phyloP scores from a whole-genome alignment of 1,140 invertebrate species.

The Hetaerina americana region DNA sequence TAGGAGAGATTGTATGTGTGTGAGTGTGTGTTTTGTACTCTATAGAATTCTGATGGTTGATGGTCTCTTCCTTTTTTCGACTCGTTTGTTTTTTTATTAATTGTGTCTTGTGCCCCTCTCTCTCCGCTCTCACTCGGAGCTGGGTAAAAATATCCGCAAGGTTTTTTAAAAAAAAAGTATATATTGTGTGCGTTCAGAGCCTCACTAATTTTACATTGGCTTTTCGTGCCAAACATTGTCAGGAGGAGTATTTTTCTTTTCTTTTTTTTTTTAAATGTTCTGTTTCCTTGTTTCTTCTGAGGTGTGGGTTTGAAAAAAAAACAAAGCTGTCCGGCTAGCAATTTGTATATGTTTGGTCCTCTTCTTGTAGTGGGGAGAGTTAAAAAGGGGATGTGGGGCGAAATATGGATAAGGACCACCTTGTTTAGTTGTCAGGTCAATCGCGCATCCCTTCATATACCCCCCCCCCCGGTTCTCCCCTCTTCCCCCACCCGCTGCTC shows the following conservation, averaged over 20 bases:
- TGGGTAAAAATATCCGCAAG: no score
- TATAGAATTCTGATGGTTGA: background rate
- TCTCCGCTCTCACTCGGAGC: background rate
- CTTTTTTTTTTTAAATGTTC: background rate
- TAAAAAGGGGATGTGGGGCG: background rate
- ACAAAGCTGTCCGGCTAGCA: background rate
- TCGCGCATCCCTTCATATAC: no score
- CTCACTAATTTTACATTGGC: background rate
- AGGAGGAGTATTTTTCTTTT: background rate
- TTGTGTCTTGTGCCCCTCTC: background rate
- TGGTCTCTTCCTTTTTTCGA: background rate
- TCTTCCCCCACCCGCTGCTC: no score
- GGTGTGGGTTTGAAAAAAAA: background rate
- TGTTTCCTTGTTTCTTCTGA: background rate
- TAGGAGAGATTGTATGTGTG: background rate
- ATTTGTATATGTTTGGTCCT: background rate
- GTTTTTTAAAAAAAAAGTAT: background rate
- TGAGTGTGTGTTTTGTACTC: background rate
- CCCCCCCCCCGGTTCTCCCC: no score
- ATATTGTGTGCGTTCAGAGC: background rate
- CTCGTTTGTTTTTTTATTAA: background rate
- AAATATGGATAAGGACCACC: no score
- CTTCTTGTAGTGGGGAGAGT: background rate
- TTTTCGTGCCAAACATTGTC: background rate
- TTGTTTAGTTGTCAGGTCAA: no score